Conservation (phyloP, 1,140 invertebrate species). For the Drosophila pseudoobscura region DNA sequence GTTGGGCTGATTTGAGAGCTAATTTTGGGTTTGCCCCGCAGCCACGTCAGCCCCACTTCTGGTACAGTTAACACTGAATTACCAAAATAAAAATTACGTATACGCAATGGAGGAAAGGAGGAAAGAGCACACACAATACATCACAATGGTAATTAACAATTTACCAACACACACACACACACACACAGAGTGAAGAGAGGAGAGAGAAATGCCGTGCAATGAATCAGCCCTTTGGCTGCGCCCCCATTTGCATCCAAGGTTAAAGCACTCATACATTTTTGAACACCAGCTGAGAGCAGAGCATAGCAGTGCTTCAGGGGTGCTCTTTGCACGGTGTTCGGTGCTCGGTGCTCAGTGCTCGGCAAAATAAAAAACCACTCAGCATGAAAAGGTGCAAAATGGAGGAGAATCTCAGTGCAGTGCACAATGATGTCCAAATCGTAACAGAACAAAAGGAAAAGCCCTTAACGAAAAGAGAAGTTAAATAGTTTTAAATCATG, state of each 20-base stretch:
- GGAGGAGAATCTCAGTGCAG: constrained; percentile 3
- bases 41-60: background rate
- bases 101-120: constrained; percentile 20
- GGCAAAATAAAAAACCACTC: constrained; percentile 20
- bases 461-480: constrained; percentile 26
- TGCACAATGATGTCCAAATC: constrained; percentile 23
- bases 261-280: constrained; percentile 56
- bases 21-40: background rate
- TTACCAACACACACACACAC: constrained; percentile 21
- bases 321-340: too few relatives aligned
- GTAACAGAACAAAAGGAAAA: constrained; percentile 35
- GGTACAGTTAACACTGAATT: background rate
- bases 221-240: constrained; percentile 12
- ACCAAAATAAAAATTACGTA: constrained; percentile 37
- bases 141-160: constrained; percentile 74
- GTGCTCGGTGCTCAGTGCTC: too few relatives aligned
- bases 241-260: constrained; percentile 43
- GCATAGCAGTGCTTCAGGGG: too few relatives aligned
- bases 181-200: background rate
- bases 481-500: constrained; percentile 63
- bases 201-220: constrained; percentile 6
- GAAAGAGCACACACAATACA: constrained; percentile 29
- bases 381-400: constrained; percentile 49
- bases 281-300: constrained; percentile 37
- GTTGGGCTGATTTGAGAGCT: constrained; percentile 7